Conservation (phyloP, 2,797 vertebrate genomes). For the Pangasius sanitwongsei region DNA sequence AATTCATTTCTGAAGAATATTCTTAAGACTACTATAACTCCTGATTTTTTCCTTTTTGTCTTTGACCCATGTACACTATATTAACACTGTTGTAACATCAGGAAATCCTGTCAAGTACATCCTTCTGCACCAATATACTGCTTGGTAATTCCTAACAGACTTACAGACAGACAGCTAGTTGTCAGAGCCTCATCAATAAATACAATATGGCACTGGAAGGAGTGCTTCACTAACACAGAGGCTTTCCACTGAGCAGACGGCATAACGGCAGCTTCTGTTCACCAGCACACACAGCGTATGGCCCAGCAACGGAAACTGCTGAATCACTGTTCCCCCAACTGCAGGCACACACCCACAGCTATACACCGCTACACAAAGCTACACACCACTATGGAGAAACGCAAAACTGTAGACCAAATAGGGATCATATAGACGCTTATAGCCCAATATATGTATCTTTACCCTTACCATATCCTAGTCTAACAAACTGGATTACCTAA, state of each 20-base stretch:
- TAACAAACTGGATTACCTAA: slow-evolving; percentile 24
- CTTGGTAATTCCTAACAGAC: slow-evolving; percentile 24
- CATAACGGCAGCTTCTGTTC: slow-evolving; percentile 47
- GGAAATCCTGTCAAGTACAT: background rate
- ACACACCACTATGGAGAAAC: background rate
- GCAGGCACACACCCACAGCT: slow-evolving; percentile 20
- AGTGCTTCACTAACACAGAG: slow-evolving; percentile 24
- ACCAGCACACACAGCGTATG: slow-evolving; percentile 32
- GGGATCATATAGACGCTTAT: slow-evolving; percentile 20
- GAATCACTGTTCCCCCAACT: slow-evolving; percentile 29
- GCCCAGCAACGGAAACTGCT: slow-evolving; percentile 37
- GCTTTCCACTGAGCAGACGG: slow-evolving; percentile 23
- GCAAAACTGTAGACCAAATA: slow-evolving; percentile 45
- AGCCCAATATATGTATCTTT: background rate
- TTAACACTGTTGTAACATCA: slow-evolving; percentile 21
- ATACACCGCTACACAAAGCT: background rate
- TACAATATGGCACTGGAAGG: slow-evolving; percentile 39
- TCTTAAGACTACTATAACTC: background rate
- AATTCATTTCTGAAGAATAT: background rate
- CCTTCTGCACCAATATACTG: slow-evolving; percentile 7
- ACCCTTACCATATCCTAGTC: background rate
- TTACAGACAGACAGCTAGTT: slow-evolving; percentile 28
- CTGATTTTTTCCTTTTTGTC: background rate
- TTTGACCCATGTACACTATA: slow-evolving; percentile 20
- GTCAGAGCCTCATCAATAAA: slow-evolving; percentile 29